Conservation (phyloP, 2,888 invertebrate genomes). For the Agrotis exclamationis region DNA sequence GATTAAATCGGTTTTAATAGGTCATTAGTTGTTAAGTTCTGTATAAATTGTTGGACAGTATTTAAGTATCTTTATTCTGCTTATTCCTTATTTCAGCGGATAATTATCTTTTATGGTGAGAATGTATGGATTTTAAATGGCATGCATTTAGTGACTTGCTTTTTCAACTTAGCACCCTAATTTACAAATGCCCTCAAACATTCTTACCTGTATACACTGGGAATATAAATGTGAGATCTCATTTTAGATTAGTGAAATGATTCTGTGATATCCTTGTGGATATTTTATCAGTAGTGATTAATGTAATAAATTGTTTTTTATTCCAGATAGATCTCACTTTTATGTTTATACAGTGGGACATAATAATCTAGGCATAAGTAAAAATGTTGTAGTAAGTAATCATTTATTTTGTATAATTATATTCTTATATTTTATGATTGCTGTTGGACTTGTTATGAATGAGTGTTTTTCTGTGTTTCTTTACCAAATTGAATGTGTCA, state of each 20-base stretch:
- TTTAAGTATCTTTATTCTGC: slow-evolving; percentile 51
- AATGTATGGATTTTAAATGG: slow-evolving; percentile 41
- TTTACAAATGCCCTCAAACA: slow-evolving; percentile 61
- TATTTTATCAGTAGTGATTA: slow-evolving; percentile 75
- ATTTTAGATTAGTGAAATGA: slow-evolving; percentile 73
- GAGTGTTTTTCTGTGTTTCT: slow-evolving; percentile 58
- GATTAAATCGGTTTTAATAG: slow-evolving; percentile 60
- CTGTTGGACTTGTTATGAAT: slow-evolving; percentile 70
- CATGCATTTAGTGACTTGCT: slow-evolving; percentile 75
- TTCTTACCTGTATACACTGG: slow-evolving; percentile 68
- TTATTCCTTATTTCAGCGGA: slow-evolving; percentile 46
- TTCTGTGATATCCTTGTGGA: slow-evolving; percentile 82
- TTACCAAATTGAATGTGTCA: slow-evolving; percentile 75
- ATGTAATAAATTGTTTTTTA: slow-evolving; percentile 66
- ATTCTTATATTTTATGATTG: slow-evolving; percentile 68
- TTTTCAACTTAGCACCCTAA: slow-evolving; percentile 35
- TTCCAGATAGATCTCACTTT: slow-evolving; percentile 83
- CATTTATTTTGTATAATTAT: slow-evolving; percentile 70
- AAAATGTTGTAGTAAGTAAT: slow-evolving; percentile 66
- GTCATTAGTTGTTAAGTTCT: slow-evolving; percentile 39
- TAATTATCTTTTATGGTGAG: slow-evolving; percentile 47
- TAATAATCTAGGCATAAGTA: slow-evolving; percentile 67
- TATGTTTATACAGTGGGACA: slow-evolving; percentile 80
- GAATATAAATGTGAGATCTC: slow-evolving; percentile 86
- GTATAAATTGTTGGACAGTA: slow-evolving; percentile 53